phyloP scores from a whole-genome alignment of 2,888 invertebrate species.

The Lacanobia oleracea region DNA sequence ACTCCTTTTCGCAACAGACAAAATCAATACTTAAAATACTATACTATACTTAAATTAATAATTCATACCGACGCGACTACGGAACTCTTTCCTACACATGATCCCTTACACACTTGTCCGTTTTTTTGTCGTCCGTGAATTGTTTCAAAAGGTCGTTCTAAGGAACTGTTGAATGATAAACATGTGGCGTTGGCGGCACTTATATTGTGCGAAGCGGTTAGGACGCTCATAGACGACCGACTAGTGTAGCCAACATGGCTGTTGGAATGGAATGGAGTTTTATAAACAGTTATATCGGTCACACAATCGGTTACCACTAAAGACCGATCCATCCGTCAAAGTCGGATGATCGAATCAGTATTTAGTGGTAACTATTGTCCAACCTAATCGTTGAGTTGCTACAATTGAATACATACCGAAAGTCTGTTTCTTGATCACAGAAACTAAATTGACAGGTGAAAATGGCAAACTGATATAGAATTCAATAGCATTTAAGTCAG shows the following conservation, averaged over 20 bases:
- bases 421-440: too few species aligned
- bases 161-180: slow-evolving; percentile 36
- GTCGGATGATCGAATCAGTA: neutral
- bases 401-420: neutral
- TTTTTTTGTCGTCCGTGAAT: slow-evolving; percentile 21
- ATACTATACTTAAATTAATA: neutral
- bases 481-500: too few species aligned
- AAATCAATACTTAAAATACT: neutral
- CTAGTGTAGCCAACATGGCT: neutral
- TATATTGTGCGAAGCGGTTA: neutral
- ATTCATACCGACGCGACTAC: neutral
- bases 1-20: neutral
- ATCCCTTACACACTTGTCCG: neutral
- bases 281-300: neutral
- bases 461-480: too few species aligned
- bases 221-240: slow-evolving; percentile 1
- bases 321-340: neutral
- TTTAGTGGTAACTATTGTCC: neutral
- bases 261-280: neutral
- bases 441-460: too few species aligned
- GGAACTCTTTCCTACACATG: neutral
- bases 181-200: slow-evolving; percentile 34
- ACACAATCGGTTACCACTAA: neutral
- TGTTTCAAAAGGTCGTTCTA: slow-evolving; percentile 1
- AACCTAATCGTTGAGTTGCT: neutral